Evolutionary conservation across 2,888 invertebrate genomes (phyloP).

Genomic region (Nycteola revayana): DNA sequence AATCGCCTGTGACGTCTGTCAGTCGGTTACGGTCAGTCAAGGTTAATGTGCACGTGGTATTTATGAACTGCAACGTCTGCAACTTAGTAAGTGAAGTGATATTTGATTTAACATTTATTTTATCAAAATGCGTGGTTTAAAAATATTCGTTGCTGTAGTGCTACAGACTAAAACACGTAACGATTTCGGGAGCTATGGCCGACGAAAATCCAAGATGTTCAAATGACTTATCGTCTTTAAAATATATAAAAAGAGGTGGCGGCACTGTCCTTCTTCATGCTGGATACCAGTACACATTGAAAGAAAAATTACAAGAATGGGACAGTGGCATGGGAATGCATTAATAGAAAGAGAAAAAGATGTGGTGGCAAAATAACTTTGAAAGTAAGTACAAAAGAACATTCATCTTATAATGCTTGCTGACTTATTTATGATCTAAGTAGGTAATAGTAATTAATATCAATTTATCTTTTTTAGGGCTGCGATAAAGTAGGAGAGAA

Average conservation of each 20-base stretch:
- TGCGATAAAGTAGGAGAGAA: constrained; percentile 12
- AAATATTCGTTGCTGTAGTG: constrained; percentile 3
- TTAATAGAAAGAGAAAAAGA: constrained; percentile 12
- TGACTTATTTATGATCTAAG: constrained; percentile 5
- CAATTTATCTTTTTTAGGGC: constrained; percentile 8
- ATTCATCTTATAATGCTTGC: constrained; percentile 2
- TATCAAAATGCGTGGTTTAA: constrained; percentile 5
- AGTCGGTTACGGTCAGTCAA: constrained; percentile 4
- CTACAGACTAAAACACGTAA: constrained; percentile 4
- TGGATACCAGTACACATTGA: constrained; percentile 9
- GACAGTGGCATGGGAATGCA: constrained; percentile 11
- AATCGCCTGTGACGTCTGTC: constrained; percentile 1
- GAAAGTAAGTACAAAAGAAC: constrained; percentile 9
- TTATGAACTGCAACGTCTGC: constrained; percentile 5
- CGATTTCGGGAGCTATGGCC: constrained; percentile 5
- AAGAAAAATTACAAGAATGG: constrained; percentile 14
- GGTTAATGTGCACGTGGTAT: constrained; percentile 7
- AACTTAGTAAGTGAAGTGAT: too few relatives aligned
- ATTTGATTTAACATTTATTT: constrained; percentile 3
- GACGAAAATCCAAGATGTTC: constrained; percentile 8
- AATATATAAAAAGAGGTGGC: constrained; percentile 9
- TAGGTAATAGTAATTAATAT: constrained; percentile 4
- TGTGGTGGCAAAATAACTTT: constrained; percentile 14
- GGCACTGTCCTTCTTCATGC: constrained; percentile 7
- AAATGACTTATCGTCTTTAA: constrained; percentile 7